These are phyloP conservation scores for Lasaia peninsularis DNA, from an alignment of 1,140 invertebrate genomes.

Conservation along the genomic window DNA sequence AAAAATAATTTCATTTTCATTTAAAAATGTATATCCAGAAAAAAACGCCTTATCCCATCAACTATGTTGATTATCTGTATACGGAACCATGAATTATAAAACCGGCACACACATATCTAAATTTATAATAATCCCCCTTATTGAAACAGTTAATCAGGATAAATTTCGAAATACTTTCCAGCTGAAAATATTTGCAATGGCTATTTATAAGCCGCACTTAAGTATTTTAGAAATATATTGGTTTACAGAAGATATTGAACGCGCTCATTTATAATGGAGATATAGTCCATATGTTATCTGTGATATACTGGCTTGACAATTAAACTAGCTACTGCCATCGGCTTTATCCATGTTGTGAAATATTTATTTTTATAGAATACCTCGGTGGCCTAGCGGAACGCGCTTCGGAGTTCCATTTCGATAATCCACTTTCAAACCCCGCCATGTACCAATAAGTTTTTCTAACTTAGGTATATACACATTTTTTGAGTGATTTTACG, in stretches of 20 bases:
- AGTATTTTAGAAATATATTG: constrained; percentile 25
- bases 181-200: constrained; percentile 23
- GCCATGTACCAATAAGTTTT: no score
- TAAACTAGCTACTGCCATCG: background rate
- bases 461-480: no score
- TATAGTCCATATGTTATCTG: constrained; percentile 20
- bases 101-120: background rate
- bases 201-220: constrained; percentile 25
- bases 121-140: constrained; percentile 2
- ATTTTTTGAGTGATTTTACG: no score
- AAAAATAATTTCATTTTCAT: no score
- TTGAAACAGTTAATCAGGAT: constrained; percentile 7
- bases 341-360: no score
- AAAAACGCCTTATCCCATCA: no score
- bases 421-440: no score
- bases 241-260: constrained; percentile 21
- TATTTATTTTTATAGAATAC: no score
- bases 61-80: background rate
- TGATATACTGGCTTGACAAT: background rate
- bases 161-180: background rate
- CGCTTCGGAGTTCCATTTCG: no score
- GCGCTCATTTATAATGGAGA: constrained; percentile 19
- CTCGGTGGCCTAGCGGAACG: no score
- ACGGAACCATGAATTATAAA: background rate
- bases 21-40: no score